Base-by-base conservation (phyloP, 1,140 invertebrate species). In the Proctacanthus coquilletti region DNA sequence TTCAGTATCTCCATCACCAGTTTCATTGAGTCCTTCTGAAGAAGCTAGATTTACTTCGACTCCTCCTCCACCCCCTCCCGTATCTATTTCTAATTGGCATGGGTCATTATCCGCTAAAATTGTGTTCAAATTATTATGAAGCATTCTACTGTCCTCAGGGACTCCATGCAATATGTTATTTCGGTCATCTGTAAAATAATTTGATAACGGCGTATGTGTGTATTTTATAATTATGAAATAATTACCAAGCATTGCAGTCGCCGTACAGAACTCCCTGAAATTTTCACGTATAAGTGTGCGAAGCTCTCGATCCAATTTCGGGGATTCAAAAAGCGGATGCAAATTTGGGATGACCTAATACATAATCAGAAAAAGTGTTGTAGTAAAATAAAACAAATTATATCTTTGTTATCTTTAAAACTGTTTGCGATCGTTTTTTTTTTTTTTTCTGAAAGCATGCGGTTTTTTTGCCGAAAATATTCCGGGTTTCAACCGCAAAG, bases 311-410 rank as follows among this genome's bases (percentile, higher is more conserved):
- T 97, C 92, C 39, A 96, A 65, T 61, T 93, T 93, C 9, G 80
- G 77, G 57, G 86, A 93, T 50, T 95, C 89, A 65, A 97, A 93
- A 33, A 96, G 63, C 5, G 88, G 86, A 46, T 82, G 78, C 33
- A 96, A 64, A 45, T 84, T 89, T 43, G 81, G 78, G 46, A 95
- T 66, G 38, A 60, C 57, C 56, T 60, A 32, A 5, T n/a, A n/a
- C n/a, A n/a, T n/a, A n/a, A n/a, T n/a, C n/a, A n/a, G n/a, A n/a
- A n/a, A n/a, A n/a, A n/a, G n/a, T n/a, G n/a, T n/a, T n/a, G n/a
- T n/a, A n/a, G n/a, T n/a, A n/a, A n/a, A n/a, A n/a, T n/a, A n/a
- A n/a, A n/a, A n/a, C n/a, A n/a, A n/a, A n/a, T n/a, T n/a, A n/a
- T n/a, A n/a, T n/a, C n/a, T n/a, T n/a, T n/a, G n/a, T n/a, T n/a